Evolutionary conservation across 2,113 vertebrate species (phyloP), one percentile per base, ranked within the genome.

Genomic region (Antennarius striatus): DNA sequence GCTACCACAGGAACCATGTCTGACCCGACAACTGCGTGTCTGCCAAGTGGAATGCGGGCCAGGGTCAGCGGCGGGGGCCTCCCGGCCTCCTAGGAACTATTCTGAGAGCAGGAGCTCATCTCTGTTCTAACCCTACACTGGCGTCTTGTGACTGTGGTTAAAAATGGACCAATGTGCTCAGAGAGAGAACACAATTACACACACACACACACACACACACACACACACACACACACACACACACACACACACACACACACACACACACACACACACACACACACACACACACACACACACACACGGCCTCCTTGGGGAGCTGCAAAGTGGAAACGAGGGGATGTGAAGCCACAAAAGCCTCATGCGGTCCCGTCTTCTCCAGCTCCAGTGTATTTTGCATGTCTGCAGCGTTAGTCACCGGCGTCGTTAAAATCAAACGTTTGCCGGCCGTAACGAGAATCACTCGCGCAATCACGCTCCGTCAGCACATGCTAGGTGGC

Each of bases 71-170:
- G 63, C 60, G 48, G 83, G 85, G 87, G 86, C 87, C 86, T 84
- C 82, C 68, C 51, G 61, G 86, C 88, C 77, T 90, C 87, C 55
- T 13, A 79, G 83, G 85, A 86, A 87, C 88, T 93, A 93, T 92
- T 92, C 86, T 90, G 88, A 90, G 85, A 86, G 74, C 52, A 89
- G 77, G 82, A 88, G 86, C 92, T 91, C 88, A 93, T 89, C 83
- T 71, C 83, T 81, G 81, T 88, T 86, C 87, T 89, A 73, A 92
- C 89, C 86, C 84, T 90, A 89, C 70, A 90, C 89, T 87, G 79
- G 83, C 73, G 88, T 89, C 91, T 90, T 91, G 88, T 93, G 91
- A 92, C 91, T 78, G 79, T 62, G 75, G 88, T 89, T 90, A 92
- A 89, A 90, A 89, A 90, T 79, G 85, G 83, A 43, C 72, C 69